Evolutionary conservation across 2,888 invertebrate species (phyloP), one percentile per base, ranked within the genome.

Genomic region (Hymenopus coronatus): DNA sequence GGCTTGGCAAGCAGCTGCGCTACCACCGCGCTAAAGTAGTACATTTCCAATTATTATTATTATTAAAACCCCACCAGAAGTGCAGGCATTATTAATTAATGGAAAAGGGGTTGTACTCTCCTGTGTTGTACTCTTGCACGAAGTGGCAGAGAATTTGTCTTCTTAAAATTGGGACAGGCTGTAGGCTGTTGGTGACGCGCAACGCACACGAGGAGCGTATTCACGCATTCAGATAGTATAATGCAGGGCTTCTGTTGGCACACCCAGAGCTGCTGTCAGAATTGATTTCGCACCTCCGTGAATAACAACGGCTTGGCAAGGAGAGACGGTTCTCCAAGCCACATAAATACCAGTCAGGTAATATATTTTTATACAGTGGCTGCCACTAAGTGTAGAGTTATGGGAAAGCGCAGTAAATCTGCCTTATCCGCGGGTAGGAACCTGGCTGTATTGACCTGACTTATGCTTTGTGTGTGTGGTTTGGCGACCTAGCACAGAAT

Each of bases 341-440:
- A 70, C 86, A 86, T 54, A 70, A 70, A 54, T 86, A 87, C 81
- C 20, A 30, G 27, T 54, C 85, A 85, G 46, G 85, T 87, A 28
- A 87, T 87, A 81, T 87, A 87, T 87, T 87, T 87, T 87, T 54
- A 86, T 86, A 86, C 86, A 86, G 54, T 20, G 54, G 25, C 54
- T 70, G 54, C 70, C 70, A 28, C 86, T 86, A 86, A 86, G 86
- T 86, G 70, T 86, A 81, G 81, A 70, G 86, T 86, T 86, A 86
- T 86, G 70, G 27, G 86, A 25, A 28, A 28, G 86, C 70, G 27
- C 70, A 54, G 86, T 86, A 86, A 86, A 86, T 86, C 86, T 86
- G 27, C 28, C 70, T 70, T 86, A 86, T 86, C 86, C 86, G 70
- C 20, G 54, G 54, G 54, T 70, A 70, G 54, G 20, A 54, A 70